Conservation (phyloP, 2,888 invertebrate genomes). For the Leptopilina drosophilae region DNA sequence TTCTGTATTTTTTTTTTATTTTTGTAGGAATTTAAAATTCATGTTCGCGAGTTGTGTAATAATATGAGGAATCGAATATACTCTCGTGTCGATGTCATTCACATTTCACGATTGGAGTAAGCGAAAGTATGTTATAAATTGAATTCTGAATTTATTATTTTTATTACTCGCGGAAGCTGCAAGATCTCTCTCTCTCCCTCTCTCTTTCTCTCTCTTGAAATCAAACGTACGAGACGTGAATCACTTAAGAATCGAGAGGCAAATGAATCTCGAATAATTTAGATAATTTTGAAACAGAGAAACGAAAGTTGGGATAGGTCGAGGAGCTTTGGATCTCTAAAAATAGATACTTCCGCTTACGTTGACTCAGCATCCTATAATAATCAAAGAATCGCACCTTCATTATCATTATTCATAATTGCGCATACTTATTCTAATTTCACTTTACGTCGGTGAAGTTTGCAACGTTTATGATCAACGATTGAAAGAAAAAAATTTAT, state of each 20-base stretch:
- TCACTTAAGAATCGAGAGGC: slow-evolving; percentile 24
- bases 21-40: too few relatives aligned
- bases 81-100: background rate
- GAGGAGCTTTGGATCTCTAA: slow-evolving; percentile 3
- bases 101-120: background rate
- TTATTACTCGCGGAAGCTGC: slow-evolving; percentile 21
- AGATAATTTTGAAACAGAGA: slow-evolving; percentile 26
- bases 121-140: slow-evolving; percentile 19
- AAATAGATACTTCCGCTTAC: slow-evolving; percentile 32
- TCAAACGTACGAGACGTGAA: slow-evolving; percentile 19
- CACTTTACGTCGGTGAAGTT: too few relatives aligned
- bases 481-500: too few relatives aligned
- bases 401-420: slow-evolving; percentile 28
- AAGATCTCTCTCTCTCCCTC: background rate
- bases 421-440: slow-evolving; percentile 13
- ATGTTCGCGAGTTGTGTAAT: background rate
- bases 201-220: background rate
- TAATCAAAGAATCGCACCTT: slow-evolving; percentile 13
- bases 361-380: slow-evolving; percentile 31
- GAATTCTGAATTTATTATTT: slow-evolving; percentile 16
- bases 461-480: too few relatives aligned
- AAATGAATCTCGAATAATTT: slow-evolving; percentile 30
- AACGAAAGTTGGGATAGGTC: slow-evolving; percentile 38
- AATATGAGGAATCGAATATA: background rate
- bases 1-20: too few relatives aligned